A percentile compares a stretch with the other conserved stretches of the same genome.
Conservation (phyloP, 1,140 invertebrate genomes). For the Atta texana region DNA sequence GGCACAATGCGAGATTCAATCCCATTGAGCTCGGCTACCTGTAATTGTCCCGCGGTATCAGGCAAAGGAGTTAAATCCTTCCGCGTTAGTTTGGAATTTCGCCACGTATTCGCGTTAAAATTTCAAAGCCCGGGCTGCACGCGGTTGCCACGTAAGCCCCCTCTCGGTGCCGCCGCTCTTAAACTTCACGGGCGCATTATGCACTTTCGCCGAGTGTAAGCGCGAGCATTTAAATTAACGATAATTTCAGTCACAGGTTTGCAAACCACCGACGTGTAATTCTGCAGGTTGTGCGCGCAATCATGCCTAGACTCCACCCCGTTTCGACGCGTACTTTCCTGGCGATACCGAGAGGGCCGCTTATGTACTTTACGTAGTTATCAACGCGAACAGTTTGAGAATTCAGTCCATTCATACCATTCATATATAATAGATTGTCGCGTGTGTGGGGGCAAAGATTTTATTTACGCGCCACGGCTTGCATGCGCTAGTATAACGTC, state of each 20-base stretch:
- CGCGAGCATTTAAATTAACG: conserved; percentile 77
- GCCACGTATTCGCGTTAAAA: conserved; percentile 76
- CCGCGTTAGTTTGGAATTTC: conserved; percentile 78
- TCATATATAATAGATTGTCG: not conserved
- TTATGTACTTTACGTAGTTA: conserved; percentile 55
- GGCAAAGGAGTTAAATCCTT: conserved; percentile 73
- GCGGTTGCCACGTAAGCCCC: conserved; percentile 62
- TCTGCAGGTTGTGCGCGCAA: conserved; percentile 54
- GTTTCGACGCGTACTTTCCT: conserved; percentile 41
- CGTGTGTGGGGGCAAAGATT: not conserved
- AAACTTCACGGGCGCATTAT: conserved; percentile 67
- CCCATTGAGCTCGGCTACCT: conserved; percentile 61
- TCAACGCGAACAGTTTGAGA: not conserved
- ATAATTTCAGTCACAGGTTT: conserved; percentile 69
- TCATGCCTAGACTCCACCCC: conserved; percentile 36
- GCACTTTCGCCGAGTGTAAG: conserved; percentile 71
- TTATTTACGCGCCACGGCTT: conserved; percentile 26
- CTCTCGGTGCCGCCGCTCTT: conserved; percentile 63
- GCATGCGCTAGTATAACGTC: not conserved
- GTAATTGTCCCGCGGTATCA: conserved; percentile 64
- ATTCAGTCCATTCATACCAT: not conserved
- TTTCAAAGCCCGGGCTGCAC: conserved; percentile 70
- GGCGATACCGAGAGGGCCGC: conserved; percentile 44
- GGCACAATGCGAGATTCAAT: conserved; percentile 64
- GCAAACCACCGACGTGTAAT: conserved; percentile 60